phyloP scores from a whole-genome alignment of 2,888 invertebrate genomes.

The Endomychus coccineus region DNA sequence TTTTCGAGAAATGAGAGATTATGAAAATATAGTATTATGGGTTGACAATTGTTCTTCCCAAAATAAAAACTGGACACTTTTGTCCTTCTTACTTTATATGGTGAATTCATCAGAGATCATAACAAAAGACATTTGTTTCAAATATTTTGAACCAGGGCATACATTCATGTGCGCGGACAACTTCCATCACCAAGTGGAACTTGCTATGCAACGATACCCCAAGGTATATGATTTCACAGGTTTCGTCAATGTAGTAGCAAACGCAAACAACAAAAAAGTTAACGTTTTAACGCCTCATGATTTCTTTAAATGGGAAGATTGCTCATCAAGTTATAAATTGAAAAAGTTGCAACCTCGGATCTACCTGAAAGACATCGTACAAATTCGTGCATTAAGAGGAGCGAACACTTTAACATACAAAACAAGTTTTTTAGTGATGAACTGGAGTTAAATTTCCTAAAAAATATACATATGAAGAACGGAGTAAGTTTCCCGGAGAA shows the following conservation, averaged over 20 bases:
- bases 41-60: constrained; percentile 21
- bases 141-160: constrained; percentile 23
- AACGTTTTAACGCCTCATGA: constrained; percentile 16
- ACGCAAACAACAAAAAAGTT: constrained; percentile 16
- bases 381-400: too few relatives aligned
- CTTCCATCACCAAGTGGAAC: constrained; percentile 20
- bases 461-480: too few relatives aligned
- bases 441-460: too few relatives aligned
- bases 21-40: constrained; percentile 16
- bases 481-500: too few relatives aligned
- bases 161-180: constrained; percentile 21
- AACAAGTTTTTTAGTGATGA: too few relatives aligned
- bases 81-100: constrained; percentile 18
- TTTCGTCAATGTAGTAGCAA: constrained; percentile 14
- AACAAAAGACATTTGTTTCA: constrained; percentile 12
- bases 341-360: too few relatives aligned
- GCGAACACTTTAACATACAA: too few relatives aligned
- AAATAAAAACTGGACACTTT: constrained; percentile 21
- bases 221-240: constrained; percentile 18
- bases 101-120: constrained; percentile 17
- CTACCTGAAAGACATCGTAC: too few relatives aligned
- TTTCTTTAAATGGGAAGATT: constrained; percentile 18
- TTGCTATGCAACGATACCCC: constrained; percentile 13
- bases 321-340: too few relatives aligned
- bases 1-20: constrained; percentile 14